Evolutionary conservation across 2,797 vertebrate genomes (phyloP).

Genomic region (Pseudochirops cupreus): DNA sequence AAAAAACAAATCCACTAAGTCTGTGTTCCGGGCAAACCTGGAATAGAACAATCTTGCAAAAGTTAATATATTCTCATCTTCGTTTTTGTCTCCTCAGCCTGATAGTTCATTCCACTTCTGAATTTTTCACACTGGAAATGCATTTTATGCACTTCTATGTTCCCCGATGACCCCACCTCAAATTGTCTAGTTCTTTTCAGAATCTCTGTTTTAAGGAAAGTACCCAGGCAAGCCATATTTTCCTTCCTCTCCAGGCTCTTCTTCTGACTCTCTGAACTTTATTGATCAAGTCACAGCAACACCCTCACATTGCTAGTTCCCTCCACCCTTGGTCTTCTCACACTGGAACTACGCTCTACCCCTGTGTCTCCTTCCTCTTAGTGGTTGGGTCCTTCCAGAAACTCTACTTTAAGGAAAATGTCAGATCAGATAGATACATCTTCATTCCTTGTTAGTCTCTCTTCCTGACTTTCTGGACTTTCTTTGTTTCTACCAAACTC

Average conservation of each 20-base stretch:
- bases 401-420: background rate
- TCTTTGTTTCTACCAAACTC: background rate
- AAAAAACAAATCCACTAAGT: constrained; percentile 92
- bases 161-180: background rate
- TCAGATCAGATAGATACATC: background rate
- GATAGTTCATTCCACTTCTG: background rate
- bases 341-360: background rate
- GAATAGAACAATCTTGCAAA: constrained; percentile 96
- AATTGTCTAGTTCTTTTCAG: background rate
- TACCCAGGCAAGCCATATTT: background rate
- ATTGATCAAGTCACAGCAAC: background rate
- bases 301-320: no score
- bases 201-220: background rate
- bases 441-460: background rate
- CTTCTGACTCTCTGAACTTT: background rate
- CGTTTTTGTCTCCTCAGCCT: background rate
- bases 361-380: background rate
- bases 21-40: constrained; percentile 98
- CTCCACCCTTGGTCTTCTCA: background rate
- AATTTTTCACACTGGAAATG: background rate
- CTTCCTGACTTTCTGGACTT: background rate
- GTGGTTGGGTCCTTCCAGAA: background rate
- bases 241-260: background rate
- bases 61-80: constrained; percentile 90
- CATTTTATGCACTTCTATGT: background rate